Evolutionary conservation across 1,140 invertebrate species (phyloP).

Genomic region (Lasioglossum baleicum): DNA sequence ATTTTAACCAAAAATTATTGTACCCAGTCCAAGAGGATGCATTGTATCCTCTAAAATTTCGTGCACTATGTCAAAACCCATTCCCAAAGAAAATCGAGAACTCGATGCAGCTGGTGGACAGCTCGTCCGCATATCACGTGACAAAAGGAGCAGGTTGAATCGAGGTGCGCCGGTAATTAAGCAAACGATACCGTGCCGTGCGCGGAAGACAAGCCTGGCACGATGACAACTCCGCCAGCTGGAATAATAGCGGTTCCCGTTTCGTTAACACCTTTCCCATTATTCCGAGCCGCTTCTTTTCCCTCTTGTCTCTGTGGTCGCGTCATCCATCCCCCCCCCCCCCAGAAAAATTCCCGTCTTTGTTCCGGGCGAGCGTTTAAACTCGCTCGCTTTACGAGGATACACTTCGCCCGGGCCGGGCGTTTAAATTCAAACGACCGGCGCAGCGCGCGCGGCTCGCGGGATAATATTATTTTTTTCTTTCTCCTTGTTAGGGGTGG

Average conservation of each 20-base stretch:
- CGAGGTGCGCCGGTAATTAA: neutral
- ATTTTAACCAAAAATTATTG: too few species aligned
- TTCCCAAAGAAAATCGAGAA: too few species aligned
- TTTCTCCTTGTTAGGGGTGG: too few species aligned
- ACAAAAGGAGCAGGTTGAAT: neutral
- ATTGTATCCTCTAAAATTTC: too few species aligned
- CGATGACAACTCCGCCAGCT: conserved; percentile 19
- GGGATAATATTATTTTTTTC: conserved; percentile 25
- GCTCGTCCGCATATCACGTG: too few species aligned
- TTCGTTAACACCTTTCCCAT: conserved; percentile 53
- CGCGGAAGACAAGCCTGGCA: conserved; percentile 7
- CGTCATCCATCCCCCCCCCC: neutral
- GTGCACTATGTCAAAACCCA: too few species aligned
- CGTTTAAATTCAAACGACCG: conserved; percentile 55
- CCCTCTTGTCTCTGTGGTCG: neutral
- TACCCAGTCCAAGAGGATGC: too few species aligned
- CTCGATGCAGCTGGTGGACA: too few species aligned
- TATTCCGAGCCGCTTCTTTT: conserved; percentile 39
- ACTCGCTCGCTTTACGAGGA: conserved; percentile 46
- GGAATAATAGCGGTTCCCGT: conserved; percentile 25
- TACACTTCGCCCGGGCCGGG: conserved; percentile 8
- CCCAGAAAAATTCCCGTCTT: conserved; percentile 32
- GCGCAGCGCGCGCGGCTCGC: conserved; percentile 26
- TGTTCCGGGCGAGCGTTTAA: conserved; percentile 49
- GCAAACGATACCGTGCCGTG: neutral